Percentiles rank a stretch among this genome's conserved stretches.
Evolutionary conservation across 2,888 invertebrate species (phyloP).

Genomic region (Agonopterix heracliana): DNA sequence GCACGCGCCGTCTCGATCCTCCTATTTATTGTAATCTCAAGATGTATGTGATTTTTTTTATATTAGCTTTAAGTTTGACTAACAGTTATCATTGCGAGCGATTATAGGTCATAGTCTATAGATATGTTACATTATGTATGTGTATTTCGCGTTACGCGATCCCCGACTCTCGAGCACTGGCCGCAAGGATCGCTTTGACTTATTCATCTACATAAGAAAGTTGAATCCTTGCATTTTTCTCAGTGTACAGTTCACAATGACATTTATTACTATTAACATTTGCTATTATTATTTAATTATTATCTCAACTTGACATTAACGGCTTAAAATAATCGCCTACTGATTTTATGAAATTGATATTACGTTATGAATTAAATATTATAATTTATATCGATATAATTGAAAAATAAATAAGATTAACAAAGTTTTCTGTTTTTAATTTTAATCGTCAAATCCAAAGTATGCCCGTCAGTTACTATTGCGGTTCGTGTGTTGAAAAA

Average conservation of each 20-base stretch:
- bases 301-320: conserved; percentile 43
- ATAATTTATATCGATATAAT: conserved; percentile 55
- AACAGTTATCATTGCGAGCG: conserved; percentile 37
- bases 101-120: conserved; percentile 37
- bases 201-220: conserved; percentile 63
- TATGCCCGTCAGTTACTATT: not conserved
- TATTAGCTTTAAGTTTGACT: conserved; percentile 60
- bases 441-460: not conserved
- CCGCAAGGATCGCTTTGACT: conserved; percentile 58
- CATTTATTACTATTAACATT: conserved; percentile 4
- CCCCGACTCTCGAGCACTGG: conserved; percentile 17
- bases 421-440: conserved; percentile 25
- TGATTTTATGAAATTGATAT: conserved; percentile 54
- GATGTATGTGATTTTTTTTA: conserved; percentile 70
- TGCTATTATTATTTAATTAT: conserved; percentile 22
- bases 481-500: not conserved
- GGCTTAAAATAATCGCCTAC: conserved; percentile 54
- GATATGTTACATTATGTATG: conserved; percentile 10
- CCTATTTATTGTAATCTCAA: conserved; percentile 70
- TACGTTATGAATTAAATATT: conserved; percentile 22
- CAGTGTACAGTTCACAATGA: conserved; percentile 25
- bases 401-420: conserved; percentile 61
- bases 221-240: conserved; percentile 40
- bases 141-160: conserved; percentile 15
- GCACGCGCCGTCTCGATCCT: conserved; percentile 65